These are phyloP conservation scores for Sicus ferrugineus DNA, from an alignment of 2,888 invertebrate genomes.

Conservation along the genomic window DNA sequence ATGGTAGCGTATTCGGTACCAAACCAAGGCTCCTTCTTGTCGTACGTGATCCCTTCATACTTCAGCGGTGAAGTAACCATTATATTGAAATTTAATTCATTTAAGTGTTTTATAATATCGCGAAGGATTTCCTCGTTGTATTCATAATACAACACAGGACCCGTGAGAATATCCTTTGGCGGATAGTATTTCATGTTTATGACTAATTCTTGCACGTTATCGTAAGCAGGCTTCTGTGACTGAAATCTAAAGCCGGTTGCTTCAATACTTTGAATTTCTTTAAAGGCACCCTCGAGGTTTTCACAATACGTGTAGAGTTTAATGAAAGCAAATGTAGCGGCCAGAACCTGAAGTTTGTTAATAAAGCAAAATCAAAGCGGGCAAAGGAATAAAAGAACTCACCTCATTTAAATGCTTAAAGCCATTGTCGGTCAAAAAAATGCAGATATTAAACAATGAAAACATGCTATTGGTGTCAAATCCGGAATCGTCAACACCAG, in stretches of 20 bases:
- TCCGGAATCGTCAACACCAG: constrained; percentile 78
- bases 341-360: constrained; percentile 70
- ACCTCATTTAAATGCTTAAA: constrained; percentile 74
- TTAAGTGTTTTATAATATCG: constrained; percentile 52
- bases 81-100: constrained; percentile 59
- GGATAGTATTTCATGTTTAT: constrained; percentile 84
- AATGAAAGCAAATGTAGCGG: constrained; percentile 81
- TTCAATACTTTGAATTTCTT: constrained; percentile 76
- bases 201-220: constrained; percentile 80
- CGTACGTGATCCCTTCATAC: constrained; percentile 64
- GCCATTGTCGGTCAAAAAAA: constrained; percentile 82
- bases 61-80: constrained; percentile 60
- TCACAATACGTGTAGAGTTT: constrained; percentile 69
- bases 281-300: constrained; percentile 49
- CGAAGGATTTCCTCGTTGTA: constrained; percentile 72
- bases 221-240: constrained; percentile 75
- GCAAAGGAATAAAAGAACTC: too few relatives aligned
- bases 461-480: constrained; percentile 83
- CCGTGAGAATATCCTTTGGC: constrained; percentile 80
- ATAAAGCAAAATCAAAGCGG: constrained; percentile 12
- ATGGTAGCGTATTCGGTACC: constrained; percentile 76
- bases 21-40: constrained; percentile 83
- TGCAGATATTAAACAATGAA: constrained; percentile 75
- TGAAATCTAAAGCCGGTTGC: constrained; percentile 77
- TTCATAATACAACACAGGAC: constrained; percentile 77